Evolutionary conservation across 2,888 invertebrate species (phyloP).

Genomic region (Romanomermis culicivorax): DNA sequence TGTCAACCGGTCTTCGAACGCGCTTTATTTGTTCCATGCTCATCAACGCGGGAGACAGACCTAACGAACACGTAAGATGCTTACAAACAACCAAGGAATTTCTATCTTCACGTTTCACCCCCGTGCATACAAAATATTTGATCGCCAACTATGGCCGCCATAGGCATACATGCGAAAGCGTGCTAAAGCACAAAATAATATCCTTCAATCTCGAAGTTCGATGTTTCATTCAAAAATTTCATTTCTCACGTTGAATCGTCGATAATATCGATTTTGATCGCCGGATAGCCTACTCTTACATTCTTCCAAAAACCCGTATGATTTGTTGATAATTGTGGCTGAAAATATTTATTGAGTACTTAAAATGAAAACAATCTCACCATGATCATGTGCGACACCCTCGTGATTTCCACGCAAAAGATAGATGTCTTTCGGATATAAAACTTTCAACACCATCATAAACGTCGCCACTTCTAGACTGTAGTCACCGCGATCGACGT

Average conservation of each 20-base stretch:
- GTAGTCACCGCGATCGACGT: background rate
- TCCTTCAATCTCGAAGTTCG: no score
- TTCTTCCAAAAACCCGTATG: background rate
- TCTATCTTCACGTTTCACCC: no score
- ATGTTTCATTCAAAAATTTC: no score
- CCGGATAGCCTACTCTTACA: background rate
- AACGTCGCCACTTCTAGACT: background rate
- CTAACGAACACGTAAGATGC: no score
- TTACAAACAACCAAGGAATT: no score
- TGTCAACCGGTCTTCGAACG: background rate
- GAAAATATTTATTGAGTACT: no score
- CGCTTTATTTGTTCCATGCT: background rate
- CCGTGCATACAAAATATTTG: conserved; percentile 2
- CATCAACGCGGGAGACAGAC: background rate
- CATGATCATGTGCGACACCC: background rate
- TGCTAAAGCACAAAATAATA: background rate
- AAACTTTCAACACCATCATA: background rate
- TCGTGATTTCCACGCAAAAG: background rate
- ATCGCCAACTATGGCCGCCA: background rate
- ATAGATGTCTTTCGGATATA: conserved; percentile 1
- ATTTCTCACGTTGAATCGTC: background rate
- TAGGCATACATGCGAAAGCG: background rate
- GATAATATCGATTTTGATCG: background rate
- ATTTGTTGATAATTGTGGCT: background rate
- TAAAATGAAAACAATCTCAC: no score